A percentile compares a stretch with the other conserved stretches of the same genome.
Conservation (phyloP, 1,140 invertebrate genomes). For the Drosophila chauvacae region DNA sequence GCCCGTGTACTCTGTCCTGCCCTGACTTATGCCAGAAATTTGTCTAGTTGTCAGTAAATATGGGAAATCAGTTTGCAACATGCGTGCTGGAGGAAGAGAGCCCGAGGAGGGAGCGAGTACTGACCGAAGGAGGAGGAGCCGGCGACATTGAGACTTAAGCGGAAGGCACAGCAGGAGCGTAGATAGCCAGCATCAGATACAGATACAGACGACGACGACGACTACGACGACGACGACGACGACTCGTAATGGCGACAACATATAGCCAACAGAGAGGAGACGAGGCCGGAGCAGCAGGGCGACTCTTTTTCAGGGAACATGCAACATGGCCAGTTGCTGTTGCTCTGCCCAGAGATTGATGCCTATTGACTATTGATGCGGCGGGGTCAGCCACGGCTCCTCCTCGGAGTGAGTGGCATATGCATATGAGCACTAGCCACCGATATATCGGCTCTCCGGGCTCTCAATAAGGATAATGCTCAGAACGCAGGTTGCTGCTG, state of each 20-base stretch:
- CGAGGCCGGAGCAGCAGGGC: slow-evolving; percentile 5
- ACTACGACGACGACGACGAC: slow-evolving; percentile 13
- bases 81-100: slow-evolving; percentile 52
- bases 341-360: slow-evolving; percentile 64
- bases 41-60: slow-evolving; percentile 85
- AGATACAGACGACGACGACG: slow-evolving; percentile 41
- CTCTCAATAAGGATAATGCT: slow-evolving; percentile 73
- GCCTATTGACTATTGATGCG: slow-evolving; percentile 81
- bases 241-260: slow-evolving; percentile 78
- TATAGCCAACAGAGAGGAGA: slow-evolving; percentile 34
- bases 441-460: slow-evolving; percentile 30
- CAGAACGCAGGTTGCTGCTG: slow-evolving; percentile 64
- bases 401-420: slow-evolving; percentile 63
- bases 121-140: slow-evolving; percentile 19
- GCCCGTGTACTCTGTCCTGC: slow-evolving; percentile 10
- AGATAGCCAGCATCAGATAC: slow-evolving; percentile 84
- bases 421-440: slow-evolving; percentile 68
- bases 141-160: slow-evolving; percentile 80
- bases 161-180: slow-evolving; percentile 84
- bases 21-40: slow-evolving; percentile 84
- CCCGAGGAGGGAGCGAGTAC: not conserved
- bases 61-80: slow-evolving; percentile 84
- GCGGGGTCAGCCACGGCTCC: slow-evolving; percentile 35
- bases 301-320: slow-evolving; percentile 44
- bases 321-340: slow-evolving; percentile 65